These are phyloP conservation scores for Meteorus cinctellus DNA, from an alignment of 2,888 invertebrate genomes.

Conservation along the genomic window DNA sequence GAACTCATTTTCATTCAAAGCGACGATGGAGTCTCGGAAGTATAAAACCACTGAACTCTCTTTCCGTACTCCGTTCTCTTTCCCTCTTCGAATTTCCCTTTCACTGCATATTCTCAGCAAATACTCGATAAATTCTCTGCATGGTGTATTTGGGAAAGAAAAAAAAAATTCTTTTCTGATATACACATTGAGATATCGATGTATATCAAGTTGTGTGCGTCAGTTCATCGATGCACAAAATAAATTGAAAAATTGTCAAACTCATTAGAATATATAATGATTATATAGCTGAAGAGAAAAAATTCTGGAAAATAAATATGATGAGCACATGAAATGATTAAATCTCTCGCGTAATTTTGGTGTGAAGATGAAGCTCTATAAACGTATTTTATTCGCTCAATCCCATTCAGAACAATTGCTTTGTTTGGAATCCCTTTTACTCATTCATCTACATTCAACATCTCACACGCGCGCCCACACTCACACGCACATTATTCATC, in stretches of 20 bases:
- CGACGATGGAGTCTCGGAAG: constrained; percentile 13
- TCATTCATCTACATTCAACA: neutral
- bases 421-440: neutral
- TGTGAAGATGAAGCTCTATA: neutral
- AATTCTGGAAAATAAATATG: neutral
- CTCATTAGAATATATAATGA: neutral
- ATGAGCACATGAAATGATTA: neutral
- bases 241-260: neutral
- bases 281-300: neutral
- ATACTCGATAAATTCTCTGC: constrained; percentile 4
- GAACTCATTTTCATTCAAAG: constrained; percentile 31
- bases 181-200: neutral
- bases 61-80: neutral
- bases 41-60: constrained; percentile 11
- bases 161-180: neutral
- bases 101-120: constrained; percentile 2
- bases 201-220: constrained; percentile 5
- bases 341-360: neutral
- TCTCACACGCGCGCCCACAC: neutral
- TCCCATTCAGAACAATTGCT: neutral
- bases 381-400: neutral
- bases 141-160: neutral
- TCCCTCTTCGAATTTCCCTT: neutral
- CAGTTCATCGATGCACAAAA: constrained; percentile 13
- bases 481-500: neutral